phyloP scores from a whole-genome alignment of 2,113 vertebrate genomes.

The Microtus montanus region DNA sequence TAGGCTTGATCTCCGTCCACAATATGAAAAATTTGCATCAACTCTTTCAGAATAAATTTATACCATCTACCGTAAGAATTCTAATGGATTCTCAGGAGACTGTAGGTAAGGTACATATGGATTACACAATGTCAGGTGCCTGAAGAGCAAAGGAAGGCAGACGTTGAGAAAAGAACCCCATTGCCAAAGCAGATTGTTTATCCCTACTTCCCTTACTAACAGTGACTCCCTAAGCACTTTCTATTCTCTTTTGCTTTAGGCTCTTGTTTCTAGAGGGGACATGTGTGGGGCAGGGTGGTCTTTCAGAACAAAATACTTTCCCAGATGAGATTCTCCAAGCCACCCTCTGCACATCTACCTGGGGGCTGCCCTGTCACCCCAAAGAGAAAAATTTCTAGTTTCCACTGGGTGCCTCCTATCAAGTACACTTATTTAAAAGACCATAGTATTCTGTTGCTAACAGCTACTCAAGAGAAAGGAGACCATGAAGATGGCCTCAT shows the following conservation, averaged over 20 bases:
- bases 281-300: background rate
- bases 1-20: background rate
- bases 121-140: background rate
- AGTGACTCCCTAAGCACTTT: background rate
- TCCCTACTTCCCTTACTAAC: background rate
- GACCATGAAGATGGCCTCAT: background rate
- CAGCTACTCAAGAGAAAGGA: background rate
- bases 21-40: background rate
- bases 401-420: background rate
- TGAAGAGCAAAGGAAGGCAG: background rate
- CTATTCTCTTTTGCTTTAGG: background rate
- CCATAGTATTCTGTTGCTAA: background rate
- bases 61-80: background rate
- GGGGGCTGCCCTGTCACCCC: no score
- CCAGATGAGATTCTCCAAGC: background rate
- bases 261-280: background rate
- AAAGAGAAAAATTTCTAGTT: background rate
- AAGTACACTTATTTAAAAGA: background rate
- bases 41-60: background rate
- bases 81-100: background rate
- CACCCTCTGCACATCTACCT: no score
- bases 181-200: accelerated
- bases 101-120: background rate
- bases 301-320: background rate
- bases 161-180: background rate